These are phyloP conservation scores for Eupeodes luniger DNA, from an alignment of 2,888 invertebrate genomes.

Conservation along the genomic window DNA sequence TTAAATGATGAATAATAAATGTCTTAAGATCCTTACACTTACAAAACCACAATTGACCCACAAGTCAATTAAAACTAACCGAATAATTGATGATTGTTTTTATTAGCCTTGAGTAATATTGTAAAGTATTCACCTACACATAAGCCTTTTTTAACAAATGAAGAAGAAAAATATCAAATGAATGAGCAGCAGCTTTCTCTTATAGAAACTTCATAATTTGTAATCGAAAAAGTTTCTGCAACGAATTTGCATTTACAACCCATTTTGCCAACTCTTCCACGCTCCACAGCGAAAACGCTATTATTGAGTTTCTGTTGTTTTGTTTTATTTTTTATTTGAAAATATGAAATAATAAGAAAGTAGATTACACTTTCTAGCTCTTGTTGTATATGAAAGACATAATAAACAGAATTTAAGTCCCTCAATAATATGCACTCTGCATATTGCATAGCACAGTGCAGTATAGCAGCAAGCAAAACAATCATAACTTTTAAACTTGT, in stretches of 20 bases:
- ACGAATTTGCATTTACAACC: conserved; percentile 14
- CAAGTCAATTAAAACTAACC: no score
- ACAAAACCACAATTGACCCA: no score
- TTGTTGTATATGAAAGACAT: background rate
- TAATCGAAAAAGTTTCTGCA: conserved; percentile 9
- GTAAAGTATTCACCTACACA: no score
- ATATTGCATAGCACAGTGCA: background rate
- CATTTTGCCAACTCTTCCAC: background rate
- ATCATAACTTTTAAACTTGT: conserved; percentile 12
- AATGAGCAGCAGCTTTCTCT: background rate
- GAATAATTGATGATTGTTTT: no score
- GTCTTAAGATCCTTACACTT: no score
- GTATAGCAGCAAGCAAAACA: background rate
- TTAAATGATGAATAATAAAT: no score
- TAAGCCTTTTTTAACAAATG: background rate
- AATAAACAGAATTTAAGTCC: conserved; percentile 4
- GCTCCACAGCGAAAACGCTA: background rate
- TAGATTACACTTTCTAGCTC: conserved; percentile 3
- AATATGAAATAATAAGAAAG: background rate
- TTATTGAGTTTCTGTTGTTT: background rate
- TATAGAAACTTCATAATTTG: background rate
- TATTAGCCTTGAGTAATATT: no score
- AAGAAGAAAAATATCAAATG: background rate
- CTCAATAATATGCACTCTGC: background rate
- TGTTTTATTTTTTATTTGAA: background rate